These are phyloP conservation scores for Strix uralensis DNA, from an alignment of 2,113 vertebrate species.

Conservation along the genomic window DNA sequence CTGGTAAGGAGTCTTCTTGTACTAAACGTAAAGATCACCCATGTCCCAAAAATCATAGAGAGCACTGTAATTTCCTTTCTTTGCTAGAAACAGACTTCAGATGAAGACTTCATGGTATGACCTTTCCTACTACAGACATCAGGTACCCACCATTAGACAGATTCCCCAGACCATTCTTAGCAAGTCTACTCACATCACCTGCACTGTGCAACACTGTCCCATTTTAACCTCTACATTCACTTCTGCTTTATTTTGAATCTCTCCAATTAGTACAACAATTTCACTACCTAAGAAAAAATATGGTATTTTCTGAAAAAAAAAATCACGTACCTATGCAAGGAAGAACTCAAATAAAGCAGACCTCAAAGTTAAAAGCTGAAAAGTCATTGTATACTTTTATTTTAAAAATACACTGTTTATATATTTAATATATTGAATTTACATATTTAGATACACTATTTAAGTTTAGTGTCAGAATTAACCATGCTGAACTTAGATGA, in stretches of 20 bases:
- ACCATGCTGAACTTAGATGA: neutral
- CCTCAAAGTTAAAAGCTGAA: neutral
- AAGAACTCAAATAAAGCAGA: neutral
- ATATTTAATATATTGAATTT: neutral
- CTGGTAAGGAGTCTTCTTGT: neutral
- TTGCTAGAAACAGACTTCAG: neutral
- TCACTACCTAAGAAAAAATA: neutral
- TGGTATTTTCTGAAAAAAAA: neutral
- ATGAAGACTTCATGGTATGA: neutral
- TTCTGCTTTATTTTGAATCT: neutral
- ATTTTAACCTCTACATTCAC: neutral
- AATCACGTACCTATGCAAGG: neutral
- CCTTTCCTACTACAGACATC: neutral
- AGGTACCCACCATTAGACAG: neutral
- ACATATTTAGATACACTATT: neutral
- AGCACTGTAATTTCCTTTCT: neutral
- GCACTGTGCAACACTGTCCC: rapidly evolving
- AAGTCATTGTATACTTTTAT: neutral
- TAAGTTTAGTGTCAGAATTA: neutral
- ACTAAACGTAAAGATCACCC: neutral
- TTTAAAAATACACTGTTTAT: neutral
- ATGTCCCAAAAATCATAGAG: neutral
- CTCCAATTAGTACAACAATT: neutral
- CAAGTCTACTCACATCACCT: neutral
- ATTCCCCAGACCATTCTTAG: neutral